phyloP scores from a whole-genome alignment of 1,140 invertebrate genomes.

The Drosophila neocordata region DNA sequence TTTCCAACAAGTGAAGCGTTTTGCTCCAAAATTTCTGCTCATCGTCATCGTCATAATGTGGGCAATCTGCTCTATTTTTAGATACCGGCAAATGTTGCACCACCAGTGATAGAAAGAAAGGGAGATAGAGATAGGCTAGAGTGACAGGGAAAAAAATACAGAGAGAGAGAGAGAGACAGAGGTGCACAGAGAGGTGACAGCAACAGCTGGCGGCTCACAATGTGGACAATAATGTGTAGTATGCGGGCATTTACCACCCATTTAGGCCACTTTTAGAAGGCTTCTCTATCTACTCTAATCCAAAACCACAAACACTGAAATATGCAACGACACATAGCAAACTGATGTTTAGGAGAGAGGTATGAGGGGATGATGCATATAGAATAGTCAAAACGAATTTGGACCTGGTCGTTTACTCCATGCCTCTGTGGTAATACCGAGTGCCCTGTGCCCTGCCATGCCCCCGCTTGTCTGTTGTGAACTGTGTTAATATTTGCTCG shows the following conservation, averaged over 20 bases:
- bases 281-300: slow-evolving; percentile 12
- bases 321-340: slow-evolving; percentile 9
- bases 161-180: background rate
- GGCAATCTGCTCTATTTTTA: slow-evolving; percentile 79
- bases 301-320: slow-evolving; percentile 19
- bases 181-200: slow-evolving; percentile 33
- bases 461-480: slow-evolving; percentile 32
- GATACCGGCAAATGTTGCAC: slow-evolving; percentile 35
- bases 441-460: slow-evolving; percentile 6
- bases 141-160: background rate
- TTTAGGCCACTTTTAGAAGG: slow-evolving; percentile 17
- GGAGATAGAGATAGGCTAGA: background rate
- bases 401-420: background rate
- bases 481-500: slow-evolving; percentile 71
- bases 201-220: slow-evolving; percentile 37
- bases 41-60: slow-evolving; percentile 62
- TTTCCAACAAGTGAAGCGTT: slow-evolving; percentile 3
- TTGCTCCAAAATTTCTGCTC: slow-evolving; percentile 53
- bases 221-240: slow-evolving; percentile 2
- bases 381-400: background rate
- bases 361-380: slow-evolving; percentile 7
- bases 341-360: background rate
- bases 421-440: slow-evolving; percentile 10
- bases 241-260: slow-evolving; percentile 16
- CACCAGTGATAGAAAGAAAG: slow-evolving; percentile 9